Percentiles rank a stretch among this genome's conserved stretches.
Evolutionary conservation across 2,888 invertebrate species (phyloP).

Genomic region (Strigamia crassipes): DNA sequence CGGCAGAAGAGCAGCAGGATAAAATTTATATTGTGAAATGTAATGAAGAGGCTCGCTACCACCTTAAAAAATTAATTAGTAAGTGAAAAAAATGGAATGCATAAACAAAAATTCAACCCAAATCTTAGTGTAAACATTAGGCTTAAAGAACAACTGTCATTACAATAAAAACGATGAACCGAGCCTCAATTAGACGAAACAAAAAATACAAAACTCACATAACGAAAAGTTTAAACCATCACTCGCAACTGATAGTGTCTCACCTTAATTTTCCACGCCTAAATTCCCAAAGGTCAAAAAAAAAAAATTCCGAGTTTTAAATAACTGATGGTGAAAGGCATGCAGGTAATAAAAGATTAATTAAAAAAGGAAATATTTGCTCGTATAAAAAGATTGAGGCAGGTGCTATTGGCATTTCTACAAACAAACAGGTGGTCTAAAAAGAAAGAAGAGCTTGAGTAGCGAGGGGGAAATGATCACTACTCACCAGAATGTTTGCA

Average conservation of each 20-base stretch:
- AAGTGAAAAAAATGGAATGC: not conserved
- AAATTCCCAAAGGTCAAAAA: no score
- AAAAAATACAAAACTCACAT: no score
- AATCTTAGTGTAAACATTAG: not conserved
- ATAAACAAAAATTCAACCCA: not conserved
- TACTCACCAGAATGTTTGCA: not conserved
- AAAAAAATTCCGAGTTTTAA: no score
- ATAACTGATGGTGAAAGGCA: not conserved
- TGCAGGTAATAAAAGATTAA: not conserved
- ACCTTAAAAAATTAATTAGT: not conserved
- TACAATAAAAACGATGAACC: no score
- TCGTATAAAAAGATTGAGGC: not conserved
- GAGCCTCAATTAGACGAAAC: no score
- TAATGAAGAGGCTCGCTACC: not conserved
- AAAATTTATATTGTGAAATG: not conserved
- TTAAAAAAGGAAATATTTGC: not conserved
- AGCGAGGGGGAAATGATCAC: not conserved
- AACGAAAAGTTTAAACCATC: no score
- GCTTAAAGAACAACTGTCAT: not conserved
- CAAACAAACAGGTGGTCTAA: not conserved
- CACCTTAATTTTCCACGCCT: no score
- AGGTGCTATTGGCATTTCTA: not conserved
- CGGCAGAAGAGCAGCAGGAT: not conserved
- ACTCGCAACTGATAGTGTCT: no score
- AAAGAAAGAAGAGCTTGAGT: not conserved